These are phyloP conservation scores for Cherax destructor DNA, from an alignment of 1,140 invertebrate genomes.

Conservation along the genomic window DNA sequence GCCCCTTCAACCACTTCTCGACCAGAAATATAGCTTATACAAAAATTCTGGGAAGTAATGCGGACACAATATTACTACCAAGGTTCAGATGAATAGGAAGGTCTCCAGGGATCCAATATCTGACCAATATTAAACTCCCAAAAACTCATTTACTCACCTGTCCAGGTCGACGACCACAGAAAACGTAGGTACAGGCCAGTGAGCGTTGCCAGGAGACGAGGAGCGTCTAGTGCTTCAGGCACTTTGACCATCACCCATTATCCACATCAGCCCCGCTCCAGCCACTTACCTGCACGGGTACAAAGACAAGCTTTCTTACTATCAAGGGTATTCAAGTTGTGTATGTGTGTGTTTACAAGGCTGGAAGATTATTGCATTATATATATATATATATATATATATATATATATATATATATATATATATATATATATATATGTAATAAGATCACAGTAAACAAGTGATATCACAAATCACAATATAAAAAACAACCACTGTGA, in stretches of 20 bases:
- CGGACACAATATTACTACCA: background rate
- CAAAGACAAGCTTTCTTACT: background rate
- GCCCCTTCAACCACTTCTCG: background rate
- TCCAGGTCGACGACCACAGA: background rate
- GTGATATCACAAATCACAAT: no score
- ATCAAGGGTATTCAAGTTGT: background rate
- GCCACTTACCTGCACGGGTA: background rate
- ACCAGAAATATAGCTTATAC: background rate
- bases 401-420: no score
- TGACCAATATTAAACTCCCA: slow-evolving; percentile 10
- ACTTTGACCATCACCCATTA: background rate
- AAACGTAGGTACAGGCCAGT: background rate
- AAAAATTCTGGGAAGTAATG: background rate
- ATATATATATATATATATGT: no score
- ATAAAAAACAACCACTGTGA: no score
- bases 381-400: no score
- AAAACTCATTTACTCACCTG: slow-evolving; percentile 32
- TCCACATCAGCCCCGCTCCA: background rate
- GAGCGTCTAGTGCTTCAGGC: background rate
- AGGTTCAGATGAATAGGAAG: background rate
- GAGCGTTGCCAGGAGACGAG: background rate
- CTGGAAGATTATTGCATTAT: no score
- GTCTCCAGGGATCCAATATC: background rate
- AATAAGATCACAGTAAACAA: no score
- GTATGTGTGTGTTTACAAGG: no score